phyloP scores from a whole-genome alignment of 2,113 vertebrate species.

The Bos taurus region ARS-UCD2.0 NC_037329.1:86347501-86348000 shows the following conservation, averaged over 20 bases:
- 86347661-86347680: not conserved
- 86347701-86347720: not conserved
- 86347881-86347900: not conserved
- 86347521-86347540: not conserved
- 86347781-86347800: not conserved
- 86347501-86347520: not conserved
- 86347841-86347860: not conserved
- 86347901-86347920: not conserved
- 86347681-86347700: slow-evolving; percentile 7
- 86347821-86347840: not conserved
- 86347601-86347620: not conserved
- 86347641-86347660: not conserved
- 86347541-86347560: not conserved
- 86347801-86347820: not conserved
- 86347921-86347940: not conserved
- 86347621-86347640: not conserved
- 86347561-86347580: not conserved
- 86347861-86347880: not conserved
- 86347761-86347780: not conserved
- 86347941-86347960: not conserved
- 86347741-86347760: slow-evolving; percentile 4
- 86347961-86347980: not conserved
- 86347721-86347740: not conserved
- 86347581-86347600: not conserved
- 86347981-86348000: not conserved